Evolutionary conservation across 1,140 invertebrate species (phyloP).

Genomic region (Trachymyrmex septentrionalis): DNA sequence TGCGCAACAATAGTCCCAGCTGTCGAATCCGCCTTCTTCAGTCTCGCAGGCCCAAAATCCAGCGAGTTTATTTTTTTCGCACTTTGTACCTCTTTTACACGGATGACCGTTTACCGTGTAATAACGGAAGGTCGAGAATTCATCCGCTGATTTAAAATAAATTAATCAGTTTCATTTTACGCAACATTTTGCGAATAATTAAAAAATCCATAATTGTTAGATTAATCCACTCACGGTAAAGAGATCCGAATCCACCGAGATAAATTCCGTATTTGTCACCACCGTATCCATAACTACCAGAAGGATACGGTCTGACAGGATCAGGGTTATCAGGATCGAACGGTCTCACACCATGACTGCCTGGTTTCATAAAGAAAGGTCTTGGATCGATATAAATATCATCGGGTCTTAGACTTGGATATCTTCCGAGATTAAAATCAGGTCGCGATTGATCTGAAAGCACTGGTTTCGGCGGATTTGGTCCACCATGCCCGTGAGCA

Average conservation of each 20-base stretch:
- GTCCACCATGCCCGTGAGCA: slow-evolving; percentile 4
- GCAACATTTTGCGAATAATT: background rate
- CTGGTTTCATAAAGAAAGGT: slow-evolving; percentile 21
- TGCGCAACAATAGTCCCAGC: slow-evolving; percentile 94
- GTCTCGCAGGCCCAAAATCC: slow-evolving; percentile 93
- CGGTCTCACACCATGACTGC: slow-evolving; percentile 31
- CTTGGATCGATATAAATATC: background rate
- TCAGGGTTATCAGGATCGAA: slow-evolving; percentile 59
- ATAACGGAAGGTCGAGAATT: slow-evolving; percentile 88
- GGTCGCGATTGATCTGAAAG: slow-evolving; percentile 4
- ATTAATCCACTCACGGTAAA: slow-evolving; percentile 61
- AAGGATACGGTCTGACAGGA: slow-evolving; percentile 17
- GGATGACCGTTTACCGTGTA: slow-evolving; percentile 93
- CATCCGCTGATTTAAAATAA: slow-evolving; percentile 71
- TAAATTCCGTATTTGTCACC: background rate
- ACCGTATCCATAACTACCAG: slow-evolving; percentile 5
- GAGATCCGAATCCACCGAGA: background rate
- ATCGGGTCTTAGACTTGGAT: slow-evolving; percentile 22
- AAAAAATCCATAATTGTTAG: background rate
- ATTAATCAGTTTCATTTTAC: background rate
- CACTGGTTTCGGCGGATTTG: background rate
- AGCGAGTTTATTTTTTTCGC: slow-evolving; percentile 90
- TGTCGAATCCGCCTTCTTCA: slow-evolving; percentile 89
- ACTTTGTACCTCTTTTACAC: slow-evolving; percentile 90
- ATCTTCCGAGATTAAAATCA: background rate